Percentiles rank a stretch among this genome's conserved stretches.
Conservation (phyloP, 1,140 invertebrate genomes). For the Ostrea edulis region DNA sequence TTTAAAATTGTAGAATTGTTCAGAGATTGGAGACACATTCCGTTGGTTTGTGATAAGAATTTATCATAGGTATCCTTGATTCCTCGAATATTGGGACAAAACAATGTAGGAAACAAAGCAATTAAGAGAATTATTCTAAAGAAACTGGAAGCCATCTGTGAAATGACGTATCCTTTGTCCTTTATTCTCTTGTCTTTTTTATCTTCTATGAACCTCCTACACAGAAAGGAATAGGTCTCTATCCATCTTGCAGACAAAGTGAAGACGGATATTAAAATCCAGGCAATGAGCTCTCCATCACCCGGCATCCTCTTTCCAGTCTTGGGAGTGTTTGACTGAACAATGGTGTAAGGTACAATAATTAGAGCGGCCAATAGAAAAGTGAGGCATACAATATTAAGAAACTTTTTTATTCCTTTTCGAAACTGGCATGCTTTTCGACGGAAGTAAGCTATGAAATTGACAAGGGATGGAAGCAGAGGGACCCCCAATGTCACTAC, state of each 20-base stretch:
- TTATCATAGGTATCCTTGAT: slow-evolving; percentile 18
- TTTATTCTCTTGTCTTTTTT: background rate
- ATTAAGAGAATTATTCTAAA: slow-evolving; percentile 44
- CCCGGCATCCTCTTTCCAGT: background rate
- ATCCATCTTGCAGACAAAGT: slow-evolving; percentile 52
- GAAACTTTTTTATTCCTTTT: background rate
- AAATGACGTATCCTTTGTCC: slow-evolving; percentile 23
- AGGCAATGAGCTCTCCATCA: slow-evolving; percentile 16
- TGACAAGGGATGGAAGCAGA: slow-evolving; percentile 32
- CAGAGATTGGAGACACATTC: background rate
- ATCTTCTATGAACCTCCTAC: slow-evolving; percentile 22
- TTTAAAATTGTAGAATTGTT: background rate
- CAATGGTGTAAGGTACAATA: background rate
- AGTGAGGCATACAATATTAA: background rate
- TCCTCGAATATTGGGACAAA: background rate
- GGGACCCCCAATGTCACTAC: slow-evolving; percentile 41
- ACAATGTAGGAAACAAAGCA: slow-evolving; percentile 47
- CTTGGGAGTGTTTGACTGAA: background rate
- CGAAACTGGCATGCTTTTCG: background rate
- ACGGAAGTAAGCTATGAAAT: slow-evolving; percentile 42
- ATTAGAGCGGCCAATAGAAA: background rate
- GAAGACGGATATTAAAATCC: slow-evolving; percentile 26
- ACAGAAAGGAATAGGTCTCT: slow-evolving; percentile 42
- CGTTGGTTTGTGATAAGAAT: background rate
- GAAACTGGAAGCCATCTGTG: slow-evolving; percentile 39